Evolutionary conservation across 2,113 vertebrate species (phyloP).

Genomic region (Aphelocoma coerulescens): DNA sequence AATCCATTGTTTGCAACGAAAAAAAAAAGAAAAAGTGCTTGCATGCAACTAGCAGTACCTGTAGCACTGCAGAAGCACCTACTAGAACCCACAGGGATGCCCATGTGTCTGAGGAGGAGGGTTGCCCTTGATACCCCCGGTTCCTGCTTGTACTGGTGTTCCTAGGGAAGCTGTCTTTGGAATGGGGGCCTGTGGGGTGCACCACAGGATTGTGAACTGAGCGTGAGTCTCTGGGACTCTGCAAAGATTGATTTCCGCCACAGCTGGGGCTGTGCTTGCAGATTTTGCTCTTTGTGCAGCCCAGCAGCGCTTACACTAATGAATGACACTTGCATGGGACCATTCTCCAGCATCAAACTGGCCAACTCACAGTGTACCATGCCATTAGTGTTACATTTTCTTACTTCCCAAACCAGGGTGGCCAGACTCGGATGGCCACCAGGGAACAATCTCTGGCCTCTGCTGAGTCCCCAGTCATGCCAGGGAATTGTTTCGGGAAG

Average conservation of each 20-base stretch:
- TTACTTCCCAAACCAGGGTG: not conserved
- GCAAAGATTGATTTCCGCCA: not conserved
- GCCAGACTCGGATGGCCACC: not conserved
- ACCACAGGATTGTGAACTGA: not conserved
- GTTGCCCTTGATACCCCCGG: accelerated
- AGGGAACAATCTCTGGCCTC: not conserved
- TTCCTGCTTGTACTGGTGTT: not conserved
- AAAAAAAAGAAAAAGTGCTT: not conserved
- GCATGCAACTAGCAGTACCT: not conserved
- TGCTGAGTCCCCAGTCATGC: not conserved
- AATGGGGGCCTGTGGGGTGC: not conserved
- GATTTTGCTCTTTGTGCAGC: not conserved
- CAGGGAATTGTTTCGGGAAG: conserved; percentile 28
- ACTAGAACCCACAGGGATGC: not conserved
- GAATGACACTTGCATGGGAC: conserved; percentile 28
- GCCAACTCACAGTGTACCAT: not conserved
- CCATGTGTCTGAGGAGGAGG: not conserved
- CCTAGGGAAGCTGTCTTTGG: not conserved
- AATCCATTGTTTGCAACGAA: not conserved
- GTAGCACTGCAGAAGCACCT: not conserved
- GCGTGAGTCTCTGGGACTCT: not conserved
- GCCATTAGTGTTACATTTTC: not conserved
- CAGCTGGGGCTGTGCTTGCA: not conserved
- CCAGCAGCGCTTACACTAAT: not conserved
- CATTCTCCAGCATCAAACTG: not conserved